Base-by-base conservation (phyloP, 2,888 invertebrate species). In the Camponotus fellah region DNA sequence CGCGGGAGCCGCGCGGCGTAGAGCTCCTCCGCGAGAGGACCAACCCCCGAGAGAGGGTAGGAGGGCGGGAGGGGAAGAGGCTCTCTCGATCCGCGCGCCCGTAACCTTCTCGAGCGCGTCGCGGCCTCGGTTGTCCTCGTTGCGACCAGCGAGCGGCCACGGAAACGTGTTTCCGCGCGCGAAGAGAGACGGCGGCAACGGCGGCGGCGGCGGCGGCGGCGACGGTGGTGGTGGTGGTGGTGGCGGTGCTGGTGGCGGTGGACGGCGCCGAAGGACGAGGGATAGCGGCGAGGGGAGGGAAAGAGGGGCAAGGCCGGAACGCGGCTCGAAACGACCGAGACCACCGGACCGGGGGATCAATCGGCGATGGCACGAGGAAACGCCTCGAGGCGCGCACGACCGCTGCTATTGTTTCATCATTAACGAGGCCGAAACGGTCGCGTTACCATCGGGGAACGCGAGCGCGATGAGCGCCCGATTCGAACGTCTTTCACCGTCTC, bases 281-380 rank as follows among this genome's bases (percentile, higher is more conserved):
- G 69, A n/a, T 21, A 49, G 56, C 60, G 74, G 12, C 12, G 17
- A 10, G 2, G 14, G 49, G 8, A 8, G n/a, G 17, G 49, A 83
- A 84, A 72, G 82, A 90, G 88, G 92, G 83, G 91, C 91, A 86
- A 90, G 90, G 88, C 91, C 91, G 90, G 91, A 91, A 85, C 66
- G 87, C 86, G 86, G 86, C 86, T 82, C 75, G 86, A 86, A 68
- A 75, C 49, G 49, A 53, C 85, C 87, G 89, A 88, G 40, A 37
- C 53, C 49, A 37, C 58, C 49, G 66, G 49, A 83, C 81, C 49
- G 82, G 85, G 85, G 64, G 66, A 76, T 87, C 88, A 74, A 80
- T 79, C 72, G 37, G 37, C 83, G 66, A 75, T 84, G 90, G 87
- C 86, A 88, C 88, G 88, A 85, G 90, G 87, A 86, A 79, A 87